phyloP scores from a whole-genome alignment of 2,888 invertebrate species.

The Sepioteuthis lessoniana region DNA sequence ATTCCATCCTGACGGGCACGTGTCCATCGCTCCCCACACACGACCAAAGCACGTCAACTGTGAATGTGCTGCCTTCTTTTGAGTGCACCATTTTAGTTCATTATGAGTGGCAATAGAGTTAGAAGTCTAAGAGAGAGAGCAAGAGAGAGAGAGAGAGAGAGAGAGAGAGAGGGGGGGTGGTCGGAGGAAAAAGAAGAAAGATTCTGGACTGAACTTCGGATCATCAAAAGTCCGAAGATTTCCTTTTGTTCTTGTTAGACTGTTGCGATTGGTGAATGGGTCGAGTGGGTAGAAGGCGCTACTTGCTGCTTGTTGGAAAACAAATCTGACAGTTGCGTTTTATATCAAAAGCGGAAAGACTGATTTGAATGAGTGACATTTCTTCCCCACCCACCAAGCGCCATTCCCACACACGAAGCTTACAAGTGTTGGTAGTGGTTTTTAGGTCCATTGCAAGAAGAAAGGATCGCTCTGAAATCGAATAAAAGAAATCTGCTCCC shows the following conservation, averaged over 20 bases:
- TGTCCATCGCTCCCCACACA: not conserved
- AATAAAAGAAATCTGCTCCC: not conserved
- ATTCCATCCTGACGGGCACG: not conserved
- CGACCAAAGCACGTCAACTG: not conserved
- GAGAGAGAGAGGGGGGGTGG: not conserved
- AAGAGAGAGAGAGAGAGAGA: not conserved
- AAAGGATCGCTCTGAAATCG: not conserved
- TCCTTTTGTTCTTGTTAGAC: not conserved
- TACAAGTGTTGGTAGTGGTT: not conserved
- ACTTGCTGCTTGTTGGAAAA: not conserved
- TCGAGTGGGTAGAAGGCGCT: not conserved
- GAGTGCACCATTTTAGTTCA: not conserved
- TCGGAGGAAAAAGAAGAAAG: not conserved
- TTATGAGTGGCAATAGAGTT: not conserved
- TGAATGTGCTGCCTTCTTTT: not conserved
- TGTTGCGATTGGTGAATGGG: not conserved
- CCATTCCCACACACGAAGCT: not conserved
- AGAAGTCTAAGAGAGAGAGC: not conserved
- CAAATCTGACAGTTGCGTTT: slow-evolving; percentile 33
- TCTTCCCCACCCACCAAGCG: not conserved
- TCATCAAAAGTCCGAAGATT: not conserved
- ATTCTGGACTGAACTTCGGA: not conserved
- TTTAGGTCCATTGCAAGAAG: not conserved
- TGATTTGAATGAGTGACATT: not conserved
- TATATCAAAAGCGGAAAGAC: not conserved